phyloP scores from a whole-genome alignment of 1,140 invertebrate species.

The Cotesia chilonis region DNA sequence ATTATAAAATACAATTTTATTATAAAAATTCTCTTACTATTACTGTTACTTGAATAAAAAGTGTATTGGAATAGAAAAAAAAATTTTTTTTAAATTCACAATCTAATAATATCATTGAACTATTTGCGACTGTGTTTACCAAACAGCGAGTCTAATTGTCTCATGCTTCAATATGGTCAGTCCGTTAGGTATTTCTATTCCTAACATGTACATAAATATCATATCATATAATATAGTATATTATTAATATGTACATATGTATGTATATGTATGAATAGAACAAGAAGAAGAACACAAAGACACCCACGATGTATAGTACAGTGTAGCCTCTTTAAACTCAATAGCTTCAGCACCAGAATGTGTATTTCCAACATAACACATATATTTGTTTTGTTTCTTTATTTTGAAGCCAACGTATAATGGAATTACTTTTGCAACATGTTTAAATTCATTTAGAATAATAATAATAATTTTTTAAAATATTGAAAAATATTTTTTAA shows the following conservation, averaged over 20 bases:
- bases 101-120: neutral
- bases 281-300: neutral
- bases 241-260: neutral
- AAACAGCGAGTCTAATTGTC: slow-evolving; percentile 20
- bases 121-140: slow-evolving; percentile 8
- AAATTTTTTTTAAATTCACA: neutral
- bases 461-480: too few relatives aligned
- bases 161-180: slow-evolving; percentile 9
- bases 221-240: neutral
- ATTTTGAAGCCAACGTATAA: slow-evolving; percentile 22
- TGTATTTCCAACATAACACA: neutral
- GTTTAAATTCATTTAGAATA: neutral
- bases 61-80: neutral
- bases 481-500: too few relatives aligned
- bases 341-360: slow-evolving; percentile 7
- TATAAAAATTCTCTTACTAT: neutral
- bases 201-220: neutral
- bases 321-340: slow-evolving; percentile 26
- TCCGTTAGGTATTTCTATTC: slow-evolving; percentile 28
- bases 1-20: neutral
- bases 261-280: neutral
- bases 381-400: slow-evolving; percentile 13
- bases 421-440: slow-evolving; percentile 27
- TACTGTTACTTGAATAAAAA: too few relatives aligned
- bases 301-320: neutral